Evolutionary conservation across 2,888 invertebrate species (phyloP).

Genomic region (Tiliacea aurago): DNA sequence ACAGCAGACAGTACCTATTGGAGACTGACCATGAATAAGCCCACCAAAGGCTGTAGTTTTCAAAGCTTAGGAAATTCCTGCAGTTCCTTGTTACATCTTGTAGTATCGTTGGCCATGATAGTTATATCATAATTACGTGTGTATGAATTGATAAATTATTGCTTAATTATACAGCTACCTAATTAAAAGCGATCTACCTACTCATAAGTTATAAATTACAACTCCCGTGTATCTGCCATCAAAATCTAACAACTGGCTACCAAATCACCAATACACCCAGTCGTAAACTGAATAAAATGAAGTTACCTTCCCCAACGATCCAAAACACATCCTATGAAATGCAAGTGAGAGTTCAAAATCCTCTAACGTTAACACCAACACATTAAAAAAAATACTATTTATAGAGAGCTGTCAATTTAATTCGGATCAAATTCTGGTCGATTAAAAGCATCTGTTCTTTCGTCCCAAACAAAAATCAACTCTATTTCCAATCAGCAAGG

Average conservation of each 20-base stretch:
- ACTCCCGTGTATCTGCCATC: constrained; percentile 56
- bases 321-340: constrained; percentile 1
- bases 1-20: no score
- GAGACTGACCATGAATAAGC: no score
- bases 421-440: constrained; percentile 79
- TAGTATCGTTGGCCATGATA: not conserved
- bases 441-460: constrained; percentile 77
- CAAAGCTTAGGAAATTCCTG: not conserved
- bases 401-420: constrained; percentile 83
- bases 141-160: constrained; percentile 47
- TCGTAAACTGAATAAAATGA: constrained; percentile 58
- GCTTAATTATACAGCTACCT: constrained; percentile 37
- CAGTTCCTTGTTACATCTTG: not conserved
- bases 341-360: constrained; percentile 12
- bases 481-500: not conserved
- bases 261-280: constrained; percentile 32
- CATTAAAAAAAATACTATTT: constrained; percentile 71
- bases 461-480: constrained; percentile 53
- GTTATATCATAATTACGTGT: not conserved
- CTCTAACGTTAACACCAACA: constrained; percentile 37
- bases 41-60: no score
- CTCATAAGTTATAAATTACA: constrained; percentile 59
- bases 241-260: constrained; percentile 56
- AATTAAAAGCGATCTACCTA: constrained; percentile 54
- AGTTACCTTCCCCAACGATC: constrained; percentile 1